Conservation (phyloP, 2,797 vertebrate genomes). For the Arnoldichthys spilopterus region DNA sequence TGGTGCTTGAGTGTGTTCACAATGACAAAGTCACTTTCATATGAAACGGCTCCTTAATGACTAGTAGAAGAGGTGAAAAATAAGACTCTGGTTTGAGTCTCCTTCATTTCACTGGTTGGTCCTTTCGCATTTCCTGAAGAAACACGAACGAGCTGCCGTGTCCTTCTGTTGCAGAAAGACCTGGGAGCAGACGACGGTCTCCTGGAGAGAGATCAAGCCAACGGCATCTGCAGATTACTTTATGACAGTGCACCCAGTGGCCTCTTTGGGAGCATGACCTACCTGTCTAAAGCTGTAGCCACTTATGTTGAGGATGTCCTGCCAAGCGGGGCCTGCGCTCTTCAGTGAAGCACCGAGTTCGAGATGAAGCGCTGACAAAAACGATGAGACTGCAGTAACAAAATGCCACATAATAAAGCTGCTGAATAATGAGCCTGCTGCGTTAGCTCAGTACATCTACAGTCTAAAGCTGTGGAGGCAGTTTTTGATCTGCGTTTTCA, state of each 20-base stretch:
- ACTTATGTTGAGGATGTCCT: conserved; percentile 90
- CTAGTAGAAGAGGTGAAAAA: no score
- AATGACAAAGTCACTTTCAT: no score
- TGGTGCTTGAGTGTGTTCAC: no score
- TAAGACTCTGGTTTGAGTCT: no score
- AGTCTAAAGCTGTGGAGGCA: conserved; percentile 5
- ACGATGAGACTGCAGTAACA: neutral
- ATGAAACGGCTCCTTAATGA: no score
- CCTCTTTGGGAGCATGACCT: conserved; percentile 95
- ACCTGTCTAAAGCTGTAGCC: conserved; percentile 91
- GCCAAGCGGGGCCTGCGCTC: conserved; percentile 86
- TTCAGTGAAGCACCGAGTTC: conserved; percentile 79
- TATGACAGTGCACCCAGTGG: conserved; percentile 97
- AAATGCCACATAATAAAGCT: neutral
- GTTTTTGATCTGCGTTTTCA: neutral
- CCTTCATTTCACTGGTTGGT: no score
- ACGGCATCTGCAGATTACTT: conserved; percentile 88
- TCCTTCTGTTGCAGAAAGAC: conserved; percentile 77
- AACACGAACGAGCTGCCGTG: neutral
- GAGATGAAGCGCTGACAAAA: neutral
- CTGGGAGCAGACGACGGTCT: conserved; percentile 89
- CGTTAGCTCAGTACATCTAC: neutral
- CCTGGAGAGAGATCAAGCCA: conserved; percentile 86
- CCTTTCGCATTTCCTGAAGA: no score
- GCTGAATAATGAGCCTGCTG: neutral